A percentile compares a stretch with the other conserved stretches of the same genome.
Conservation (phyloP, 1,140 invertebrate species). For the Watersipora subatra region DNA sequence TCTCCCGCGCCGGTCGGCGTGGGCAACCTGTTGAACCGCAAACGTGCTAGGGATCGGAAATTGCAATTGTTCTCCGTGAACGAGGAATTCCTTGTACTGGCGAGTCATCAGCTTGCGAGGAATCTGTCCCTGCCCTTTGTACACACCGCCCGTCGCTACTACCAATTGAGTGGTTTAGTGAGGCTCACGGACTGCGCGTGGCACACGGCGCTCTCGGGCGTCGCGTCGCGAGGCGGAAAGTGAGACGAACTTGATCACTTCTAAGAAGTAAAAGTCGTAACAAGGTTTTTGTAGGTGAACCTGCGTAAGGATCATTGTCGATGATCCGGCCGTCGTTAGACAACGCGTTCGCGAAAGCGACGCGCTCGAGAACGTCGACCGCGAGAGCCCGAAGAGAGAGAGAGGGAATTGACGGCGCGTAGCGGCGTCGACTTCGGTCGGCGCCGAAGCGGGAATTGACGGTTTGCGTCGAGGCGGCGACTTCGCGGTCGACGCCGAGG, state of each 20-base stretch:
- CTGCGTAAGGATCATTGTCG: slow-evolving; percentile 64
- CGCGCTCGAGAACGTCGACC: no score
- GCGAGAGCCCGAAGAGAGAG: no score
- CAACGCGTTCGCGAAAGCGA: no score
- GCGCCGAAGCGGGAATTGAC: no score
- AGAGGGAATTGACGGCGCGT: no score
- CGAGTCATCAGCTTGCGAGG: slow-evolving; percentile 68
- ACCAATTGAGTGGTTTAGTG: slow-evolving; percentile 70
- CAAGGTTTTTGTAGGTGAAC: slow-evolving; percentile 77
- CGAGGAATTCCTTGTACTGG: slow-evolving; percentile 77
- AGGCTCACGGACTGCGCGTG: slow-evolving; percentile 55
- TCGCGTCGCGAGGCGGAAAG: slow-evolving; percentile 57
- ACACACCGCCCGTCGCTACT: slow-evolving; percentile 80
- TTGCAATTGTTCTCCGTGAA: slow-evolving; percentile 70
- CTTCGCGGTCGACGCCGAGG: no score
- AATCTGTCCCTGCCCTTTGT: slow-evolving; percentile 77
- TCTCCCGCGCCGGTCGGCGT: slow-evolving; percentile 42
- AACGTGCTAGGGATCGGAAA: slow-evolving; percentile 66
- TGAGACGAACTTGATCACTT: slow-evolving; percentile 57
- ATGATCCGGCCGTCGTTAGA: no score
- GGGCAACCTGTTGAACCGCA: slow-evolving; percentile 61
- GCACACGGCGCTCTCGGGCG: slow-evolving; percentile 31
- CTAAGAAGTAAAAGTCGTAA: slow-evolving; percentile 75
- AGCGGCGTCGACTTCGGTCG: no score
- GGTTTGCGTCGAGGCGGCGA: no score